Evolutionary conservation across 92 coral and sea anemone species (phyloP), one percentile per base, ranked within the genome.

Genomic region (Pocillopora meandrina): DNA sequence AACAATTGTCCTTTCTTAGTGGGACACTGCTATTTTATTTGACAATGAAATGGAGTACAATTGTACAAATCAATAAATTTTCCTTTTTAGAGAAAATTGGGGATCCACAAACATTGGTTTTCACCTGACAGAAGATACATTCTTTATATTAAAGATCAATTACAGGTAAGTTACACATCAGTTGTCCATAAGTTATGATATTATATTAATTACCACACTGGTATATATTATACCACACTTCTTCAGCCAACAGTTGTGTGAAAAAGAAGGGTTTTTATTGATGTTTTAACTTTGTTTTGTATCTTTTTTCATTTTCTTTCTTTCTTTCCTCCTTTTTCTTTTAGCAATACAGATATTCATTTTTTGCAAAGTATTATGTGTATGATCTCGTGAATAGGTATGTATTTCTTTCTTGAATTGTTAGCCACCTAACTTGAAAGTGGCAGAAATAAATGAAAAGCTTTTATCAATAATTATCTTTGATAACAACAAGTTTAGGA

Each of bases 311-410:
- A 26, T 11, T 61, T 18, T 76, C 21, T 20, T 82, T 62, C 49
- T 58, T 20, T 79, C 31, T 26, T 26, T 26, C 31, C 31, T 26
- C 31, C 31, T 26, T 26, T 26, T 26, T 26, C 31, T 61, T 72
- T 3, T 63, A 93, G 97, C 85, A 91, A 80, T 93, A 90, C 83
- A 90, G 97, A 65, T 89, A 86, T 76, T 93, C 97, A 1, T 88
- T 82, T 57, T 85, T 83, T 47, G 92, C 91, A 5, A 90, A 91
- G 70, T 93, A 88, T 72, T 61, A 85, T 60, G 89, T 90, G 12
- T 85, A 88, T 64, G 89, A 93, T 64, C 74, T 68, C 6, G 60
- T 83, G 15, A 88, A 85, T 1, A 61, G 21, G 97, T 93, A 86
- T 63, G 94, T 76, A 49, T 59, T 6, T 3, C 1, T 59, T 19